Evolutionary conservation across 2,113 vertebrate species (phyloP), one percentile per base, ranked within the genome.

Genomic region (Microcebus murinus): DNA sequence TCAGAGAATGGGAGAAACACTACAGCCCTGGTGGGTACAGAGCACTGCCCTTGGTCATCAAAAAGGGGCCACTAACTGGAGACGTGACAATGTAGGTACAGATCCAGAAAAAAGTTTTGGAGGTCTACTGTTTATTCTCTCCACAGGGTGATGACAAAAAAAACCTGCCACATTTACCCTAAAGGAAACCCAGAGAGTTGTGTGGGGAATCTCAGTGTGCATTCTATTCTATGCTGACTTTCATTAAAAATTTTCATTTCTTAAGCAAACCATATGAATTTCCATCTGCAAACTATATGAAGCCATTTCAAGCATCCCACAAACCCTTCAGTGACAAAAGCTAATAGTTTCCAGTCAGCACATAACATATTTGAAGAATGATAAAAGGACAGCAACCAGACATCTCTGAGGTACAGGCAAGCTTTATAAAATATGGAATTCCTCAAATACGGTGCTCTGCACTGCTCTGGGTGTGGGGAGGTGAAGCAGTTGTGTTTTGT

Each of bases 251-350:
- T 95, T 92, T 83, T 89, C 42, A 86, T 76, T 92, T 96, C 57
- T 86, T 65, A 87, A 84, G 61, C 71, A 89, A 88, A 70, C 61
- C 52, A 52, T 65, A 90, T 39, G 21, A 68, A 50, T 95, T 92
- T 87, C 65, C 82, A 91, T 55, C 52, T 91, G 83, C 97, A 95
- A 97, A 74, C 73, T 94, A 9, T 79, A 91, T 77, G 77, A 93
- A 96, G 68, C 90, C 55, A 67, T 86, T 86, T 57, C 42, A 95
- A 90, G 73, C 83, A 93, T 61, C 87, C 42, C 63, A 93, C 45
- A 93, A 96, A 89, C 21, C 74, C 79, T 91, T 55, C 17, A 36
- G 77, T 86, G 95, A 91, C 92, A 92, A 97, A 97, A 91, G 89
- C 86, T 93, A 91, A 96, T 93, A n/a, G 34, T 67, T 96, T 96